A percentile compares a stretch with the other conserved stretches of the same genome.
Conservation (phyloP, 2,113 vertebrate genomes). For the Gulo gulo region DNA sequence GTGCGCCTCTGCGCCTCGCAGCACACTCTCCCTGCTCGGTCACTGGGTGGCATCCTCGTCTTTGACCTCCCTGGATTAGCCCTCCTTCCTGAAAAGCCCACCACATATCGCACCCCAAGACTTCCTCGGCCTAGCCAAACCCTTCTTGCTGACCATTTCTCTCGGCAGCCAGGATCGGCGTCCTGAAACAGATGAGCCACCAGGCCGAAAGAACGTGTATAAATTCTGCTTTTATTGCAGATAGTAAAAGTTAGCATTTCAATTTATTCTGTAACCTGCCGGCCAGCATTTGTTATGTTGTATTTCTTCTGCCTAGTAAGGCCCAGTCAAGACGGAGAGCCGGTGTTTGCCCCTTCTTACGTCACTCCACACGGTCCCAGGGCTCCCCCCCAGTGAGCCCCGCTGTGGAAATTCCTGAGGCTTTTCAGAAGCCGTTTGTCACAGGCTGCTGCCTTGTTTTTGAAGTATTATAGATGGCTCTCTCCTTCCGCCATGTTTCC, state of each 20-base stretch:
- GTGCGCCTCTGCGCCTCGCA: not conserved
- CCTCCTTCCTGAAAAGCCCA: not conserved
- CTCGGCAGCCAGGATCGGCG: not conserved
- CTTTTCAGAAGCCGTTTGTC: not conserved
- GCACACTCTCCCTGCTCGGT: not conserved
- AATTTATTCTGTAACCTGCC: constrained; percentile 40
- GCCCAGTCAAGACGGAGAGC: not conserved
- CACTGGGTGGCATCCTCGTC: not conserved
- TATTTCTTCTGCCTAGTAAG: not conserved
- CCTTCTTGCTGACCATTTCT: not conserved
- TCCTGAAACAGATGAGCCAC: constrained; percentile 16
- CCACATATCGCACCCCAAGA: not conserved
- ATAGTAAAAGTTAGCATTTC: constrained; percentile 53
- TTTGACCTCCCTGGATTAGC: not conserved
- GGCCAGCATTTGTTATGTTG: constrained; percentile 2
- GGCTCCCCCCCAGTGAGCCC: not conserved
- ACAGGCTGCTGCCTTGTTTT: not conserved
- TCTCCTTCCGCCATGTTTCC: not conserved
- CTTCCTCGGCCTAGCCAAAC: not conserved
- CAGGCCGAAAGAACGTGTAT: constrained; percentile 6
- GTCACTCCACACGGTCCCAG: not conserved
- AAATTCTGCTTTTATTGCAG: constrained; percentile 44
- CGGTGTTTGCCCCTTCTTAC: not conserved
- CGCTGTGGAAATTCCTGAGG: not conserved
- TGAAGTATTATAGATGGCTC: not conserved